Percentiles rank a stretch among this genome's conserved stretches.
These are phyloP conservation scores for Procavia capensis DNA, from an alignment of 2,113 vertebrate species.

Conservation along the genomic window DNA sequence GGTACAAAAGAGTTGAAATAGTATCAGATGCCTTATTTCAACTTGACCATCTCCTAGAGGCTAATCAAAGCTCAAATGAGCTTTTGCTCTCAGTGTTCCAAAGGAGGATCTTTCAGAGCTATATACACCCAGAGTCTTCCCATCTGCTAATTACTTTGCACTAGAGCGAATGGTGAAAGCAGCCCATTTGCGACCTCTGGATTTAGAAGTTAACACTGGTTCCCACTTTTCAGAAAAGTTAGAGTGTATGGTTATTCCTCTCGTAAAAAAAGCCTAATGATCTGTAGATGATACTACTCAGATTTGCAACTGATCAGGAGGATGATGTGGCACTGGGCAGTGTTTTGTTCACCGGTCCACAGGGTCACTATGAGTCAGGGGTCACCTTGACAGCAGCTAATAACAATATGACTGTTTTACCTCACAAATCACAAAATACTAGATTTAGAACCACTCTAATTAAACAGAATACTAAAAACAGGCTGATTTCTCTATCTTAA, in stretches of 20 bases:
- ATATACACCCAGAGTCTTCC: not conserved
- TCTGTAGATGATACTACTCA: not conserved
- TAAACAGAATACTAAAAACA: slow-evolving; percentile 38
- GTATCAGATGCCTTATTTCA: not conserved
- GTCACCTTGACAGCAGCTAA: not conserved
- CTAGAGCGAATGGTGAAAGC: not conserved
- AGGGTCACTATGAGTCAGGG: not conserved
- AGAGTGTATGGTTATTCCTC: not conserved
- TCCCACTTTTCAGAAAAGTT: not conserved
- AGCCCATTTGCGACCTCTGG: not conserved
- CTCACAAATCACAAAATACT: slow-evolving; percentile 3
- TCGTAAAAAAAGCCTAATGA: not conserved
- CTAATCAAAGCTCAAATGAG: not conserved
- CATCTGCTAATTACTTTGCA: not conserved
- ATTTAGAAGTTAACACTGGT: not conserved
- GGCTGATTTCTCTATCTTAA: slow-evolving; percentile 25
- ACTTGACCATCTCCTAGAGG: not conserved
- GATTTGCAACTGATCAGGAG: not conserved
- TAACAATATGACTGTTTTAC: not conserved
- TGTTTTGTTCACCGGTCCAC: not conserved
- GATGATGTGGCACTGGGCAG: not conserved
- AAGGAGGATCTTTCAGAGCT: not conserved
- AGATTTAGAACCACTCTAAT: not conserved
- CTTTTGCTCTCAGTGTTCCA: not conserved
- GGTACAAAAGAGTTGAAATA: not conserved